Conservation (phyloP, 1,140 invertebrate genomes). For the Berghia stephanieae region DNA sequence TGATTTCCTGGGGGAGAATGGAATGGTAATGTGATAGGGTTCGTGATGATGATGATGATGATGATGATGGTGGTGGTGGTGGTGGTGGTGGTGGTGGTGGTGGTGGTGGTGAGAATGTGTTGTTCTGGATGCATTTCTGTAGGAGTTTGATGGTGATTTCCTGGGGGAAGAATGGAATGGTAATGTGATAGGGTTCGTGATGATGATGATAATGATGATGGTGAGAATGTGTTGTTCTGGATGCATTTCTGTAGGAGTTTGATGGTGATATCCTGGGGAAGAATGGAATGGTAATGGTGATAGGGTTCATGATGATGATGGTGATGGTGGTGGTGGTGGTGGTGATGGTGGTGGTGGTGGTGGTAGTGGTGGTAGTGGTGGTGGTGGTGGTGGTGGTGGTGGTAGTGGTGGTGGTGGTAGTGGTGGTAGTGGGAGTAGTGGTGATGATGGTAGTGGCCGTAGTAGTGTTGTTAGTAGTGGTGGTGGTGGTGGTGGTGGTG, state of each 20-base stretch:
- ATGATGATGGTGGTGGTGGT: conserved; percentile 1
- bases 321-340: conserved; percentile 1
- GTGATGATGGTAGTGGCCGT: too few relatives aligned
- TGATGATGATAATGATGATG: conserved; percentile 2
- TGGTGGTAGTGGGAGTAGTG: too few relatives aligned
- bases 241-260: conserved; percentile 84
- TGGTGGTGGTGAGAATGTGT: too few relatives aligned
- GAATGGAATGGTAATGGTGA: too few relatives aligned
- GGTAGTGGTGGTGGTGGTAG: too few relatives aligned
- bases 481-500: too few relatives aligned
- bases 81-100: neutral
- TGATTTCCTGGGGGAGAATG: conserved; percentile 80
- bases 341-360: neutral
- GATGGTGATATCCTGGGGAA: conserved; percentile 82
- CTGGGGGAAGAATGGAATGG: too few relatives aligned
- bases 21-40: too few relatives aligned
- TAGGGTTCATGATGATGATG: neutral
- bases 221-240: conserved; percentile 71
- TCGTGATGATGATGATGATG: neutral
- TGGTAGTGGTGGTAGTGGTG: too few relatives aligned
- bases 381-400: neutral
- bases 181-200: neutral
- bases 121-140: conserved; percentile 78
- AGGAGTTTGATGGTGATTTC: conserved; percentile 88
- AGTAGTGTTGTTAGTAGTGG: too few relatives aligned